A percentile compares a stretch with the other conserved stretches of the same genome.
phyloP scores from a whole-genome alignment of 2,888 invertebrate species.

The Celastrina argiolus region DNA sequence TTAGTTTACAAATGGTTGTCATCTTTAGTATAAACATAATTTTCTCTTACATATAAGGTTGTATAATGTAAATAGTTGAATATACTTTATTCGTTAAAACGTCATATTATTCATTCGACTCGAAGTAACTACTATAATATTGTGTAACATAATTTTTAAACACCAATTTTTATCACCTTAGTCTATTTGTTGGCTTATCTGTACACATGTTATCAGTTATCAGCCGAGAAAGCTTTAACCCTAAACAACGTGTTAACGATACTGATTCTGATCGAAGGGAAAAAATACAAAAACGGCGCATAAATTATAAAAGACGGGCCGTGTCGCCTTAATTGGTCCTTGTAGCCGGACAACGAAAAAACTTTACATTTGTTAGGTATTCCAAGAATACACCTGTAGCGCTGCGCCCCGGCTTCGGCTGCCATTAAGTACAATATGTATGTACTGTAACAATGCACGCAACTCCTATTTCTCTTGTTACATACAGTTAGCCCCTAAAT shows the following conservation, averaged over 20 bases:
- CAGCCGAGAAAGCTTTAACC: conserved; percentile 47
- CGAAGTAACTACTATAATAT: too few species aligned
- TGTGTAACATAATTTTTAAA: too few species aligned
- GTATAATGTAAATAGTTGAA: too few species aligned
- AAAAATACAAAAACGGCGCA: conserved; percentile 64
- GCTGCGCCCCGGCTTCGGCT: conserved; percentile 47
- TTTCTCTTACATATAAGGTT: too few species aligned
- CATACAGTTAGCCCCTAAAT: too few species aligned
- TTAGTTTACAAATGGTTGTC: too few species aligned
- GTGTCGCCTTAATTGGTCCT: conserved; percentile 73
- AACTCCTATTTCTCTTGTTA: too few species aligned
- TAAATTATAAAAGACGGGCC: conserved; percentile 65
- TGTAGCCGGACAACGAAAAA: conserved; percentile 64
- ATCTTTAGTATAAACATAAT: too few species aligned
- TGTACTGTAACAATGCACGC: not conserved
- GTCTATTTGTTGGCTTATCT: not conserved
- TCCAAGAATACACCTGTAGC: conserved; percentile 73
- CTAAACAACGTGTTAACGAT: conserved; percentile 76
- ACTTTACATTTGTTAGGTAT: conserved; percentile 75
- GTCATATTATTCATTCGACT: too few species aligned
- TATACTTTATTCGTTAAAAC: too few species aligned
- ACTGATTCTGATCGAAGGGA: conserved; percentile 62
- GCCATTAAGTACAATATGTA: not conserved
- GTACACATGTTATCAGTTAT: conserved; percentile 39
- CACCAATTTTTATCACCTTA: not conserved